Conservation (phyloP, 2,888 invertebrate species). For the Drosophila koepferae region DNA sequence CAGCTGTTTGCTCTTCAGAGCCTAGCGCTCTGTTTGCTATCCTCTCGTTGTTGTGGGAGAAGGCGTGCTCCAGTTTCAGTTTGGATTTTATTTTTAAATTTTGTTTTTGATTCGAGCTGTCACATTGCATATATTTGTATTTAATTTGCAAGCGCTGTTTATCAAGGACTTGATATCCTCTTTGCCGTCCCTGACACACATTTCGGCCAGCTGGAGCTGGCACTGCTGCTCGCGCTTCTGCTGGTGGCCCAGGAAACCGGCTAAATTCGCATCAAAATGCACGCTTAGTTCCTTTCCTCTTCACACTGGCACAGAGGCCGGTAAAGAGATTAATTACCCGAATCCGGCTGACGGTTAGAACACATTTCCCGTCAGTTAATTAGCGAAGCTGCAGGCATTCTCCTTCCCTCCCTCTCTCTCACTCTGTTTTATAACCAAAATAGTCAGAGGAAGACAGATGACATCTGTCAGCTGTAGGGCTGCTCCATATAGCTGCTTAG, state of each 20-base stretch:
- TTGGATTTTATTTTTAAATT: slow-evolving; percentile 3
- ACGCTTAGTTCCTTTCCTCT: slow-evolving; percentile 25
- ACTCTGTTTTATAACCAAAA: not conserved
- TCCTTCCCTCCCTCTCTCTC: not conserved
- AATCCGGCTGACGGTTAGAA: slow-evolving; percentile 73
- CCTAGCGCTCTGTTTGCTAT: slow-evolving; percentile 42
- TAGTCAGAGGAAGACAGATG: slow-evolving; percentile 27
- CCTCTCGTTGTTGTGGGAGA: slow-evolving; percentile 37
- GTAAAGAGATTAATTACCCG: slow-evolving; percentile 77
- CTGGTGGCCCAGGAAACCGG: slow-evolving; percentile 31
- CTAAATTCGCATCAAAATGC: slow-evolving; percentile 62
- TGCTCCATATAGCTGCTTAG: slow-evolving; percentile 7
- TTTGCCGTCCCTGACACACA: slow-evolving; percentile 66
- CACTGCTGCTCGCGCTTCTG: not conserved
- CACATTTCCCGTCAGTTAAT: slow-evolving; percentile 77
- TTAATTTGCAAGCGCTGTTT: slow-evolving; percentile 49
- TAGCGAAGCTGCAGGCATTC: slow-evolving; percentile 37
- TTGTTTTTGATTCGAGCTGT: slow-evolving; percentile 43
- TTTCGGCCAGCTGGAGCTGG: slow-evolving; percentile 28
- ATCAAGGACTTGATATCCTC: slow-evolving; percentile 49
- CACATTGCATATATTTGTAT: slow-evolving; percentile 44
- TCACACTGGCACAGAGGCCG: slow-evolving; percentile 34
- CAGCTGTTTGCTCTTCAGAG: slow-evolving; percentile 13
- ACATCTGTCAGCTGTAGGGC: slow-evolving; percentile 48
- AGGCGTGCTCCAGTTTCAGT: slow-evolving; percentile 34